A percentile compares a stretch with the other conserved stretches of the same genome.
Evolutionary conservation across 92 coral and sea anemone genomes (phyloP).

Genomic region (Phenganax marumi): DNA sequence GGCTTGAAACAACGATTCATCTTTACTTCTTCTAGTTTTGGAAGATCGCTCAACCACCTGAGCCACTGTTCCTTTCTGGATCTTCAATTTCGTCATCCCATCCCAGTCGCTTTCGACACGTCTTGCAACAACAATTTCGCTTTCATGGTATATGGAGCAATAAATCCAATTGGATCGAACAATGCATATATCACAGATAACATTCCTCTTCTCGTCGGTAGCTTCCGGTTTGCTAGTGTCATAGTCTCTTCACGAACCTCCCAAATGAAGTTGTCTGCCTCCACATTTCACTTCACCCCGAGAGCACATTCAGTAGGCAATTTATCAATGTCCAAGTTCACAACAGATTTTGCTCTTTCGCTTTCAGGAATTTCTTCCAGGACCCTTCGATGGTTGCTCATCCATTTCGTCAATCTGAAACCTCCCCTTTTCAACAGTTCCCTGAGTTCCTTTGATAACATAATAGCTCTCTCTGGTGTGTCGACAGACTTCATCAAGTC

Average conservation of each 20-base stretch:
- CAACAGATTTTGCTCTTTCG: slow-evolving; percentile 34
- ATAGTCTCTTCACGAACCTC: slow-evolving; percentile 22
- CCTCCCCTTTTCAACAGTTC: slow-evolving; percentile 33
- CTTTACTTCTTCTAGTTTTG: slow-evolving; percentile 6
- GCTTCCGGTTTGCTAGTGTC: too few relatives aligned
- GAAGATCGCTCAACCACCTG: slow-evolving; percentile 15
- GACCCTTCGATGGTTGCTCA: slow-evolving; percentile 11
- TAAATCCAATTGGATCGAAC: slow-evolving; percentile 16
- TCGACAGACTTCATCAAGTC: slow-evolving; percentile 53
- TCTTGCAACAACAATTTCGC: slow-evolving; percentile 13
- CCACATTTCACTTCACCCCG: slow-evolving; percentile 51
- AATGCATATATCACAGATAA: too few relatives aligned
- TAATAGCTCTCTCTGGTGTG: slow-evolving; percentile 34
- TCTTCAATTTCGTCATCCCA: neutral
- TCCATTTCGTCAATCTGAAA: slow-evolving; percentile 41
- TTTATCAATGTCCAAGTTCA: slow-evolving; percentile 28
- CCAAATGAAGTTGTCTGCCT: slow-evolving; percentile 52
- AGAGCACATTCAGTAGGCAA: slow-evolving; percentile 28
- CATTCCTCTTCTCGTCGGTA: too few relatives aligned
- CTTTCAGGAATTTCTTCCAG: slow-evolving; percentile 28
- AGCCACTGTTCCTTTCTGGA: slow-evolving; percentile 10
- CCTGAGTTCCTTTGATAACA: slow-evolving; percentile 1
- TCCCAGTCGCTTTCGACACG: neutral
- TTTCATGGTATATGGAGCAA: slow-evolving; percentile 30
- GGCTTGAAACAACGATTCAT: slow-evolving; percentile 10